Conservation (phyloP, 2,888 invertebrate species). For the Eilema griseolum region DNA sequence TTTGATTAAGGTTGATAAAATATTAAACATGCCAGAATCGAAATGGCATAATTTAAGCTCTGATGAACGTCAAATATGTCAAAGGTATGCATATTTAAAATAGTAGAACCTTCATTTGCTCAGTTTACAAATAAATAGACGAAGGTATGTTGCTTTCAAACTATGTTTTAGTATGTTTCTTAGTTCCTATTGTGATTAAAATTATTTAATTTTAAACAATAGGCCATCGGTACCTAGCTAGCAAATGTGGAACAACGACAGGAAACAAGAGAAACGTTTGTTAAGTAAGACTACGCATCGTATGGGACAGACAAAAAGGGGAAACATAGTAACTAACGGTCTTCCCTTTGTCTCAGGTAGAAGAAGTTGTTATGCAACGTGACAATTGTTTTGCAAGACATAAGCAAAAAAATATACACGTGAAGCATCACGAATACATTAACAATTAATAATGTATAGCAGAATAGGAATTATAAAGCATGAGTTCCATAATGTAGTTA, state of each 20-base stretch:
- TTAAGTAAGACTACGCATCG: constrained; percentile 64
- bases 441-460: neutral
- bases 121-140: constrained; percentile 28
- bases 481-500: neutral
- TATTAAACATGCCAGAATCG: constrained; percentile 20
- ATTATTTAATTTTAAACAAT: constrained; percentile 58
- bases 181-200: constrained; percentile 46
- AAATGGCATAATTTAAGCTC: constrained; percentile 31
- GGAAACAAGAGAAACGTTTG: constrained; percentile 69
- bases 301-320: constrained; percentile 62
- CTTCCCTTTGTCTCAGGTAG: constrained; percentile 70
- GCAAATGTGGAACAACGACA: constrained; percentile 67
- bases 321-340: constrained; percentile 67
- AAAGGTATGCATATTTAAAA: constrained; percentile 34
- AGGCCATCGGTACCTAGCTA: constrained; percentile 57
- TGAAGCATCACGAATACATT: neutral
- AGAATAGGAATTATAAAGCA: neutral
- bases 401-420: neutral
- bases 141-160: constrained; percentile 22
- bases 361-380: constrained; percentile 65
- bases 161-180: constrained; percentile 45
- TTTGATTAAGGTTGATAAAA: constrained; percentile 21
- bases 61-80: constrained; percentile 24
- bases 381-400: constrained; percentile 63
- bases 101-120: constrained; percentile 14